Evolutionary conservation across 2,113 vertebrate species (phyloP).

Genomic region (Chloropsis cyanopogon): DNA sequence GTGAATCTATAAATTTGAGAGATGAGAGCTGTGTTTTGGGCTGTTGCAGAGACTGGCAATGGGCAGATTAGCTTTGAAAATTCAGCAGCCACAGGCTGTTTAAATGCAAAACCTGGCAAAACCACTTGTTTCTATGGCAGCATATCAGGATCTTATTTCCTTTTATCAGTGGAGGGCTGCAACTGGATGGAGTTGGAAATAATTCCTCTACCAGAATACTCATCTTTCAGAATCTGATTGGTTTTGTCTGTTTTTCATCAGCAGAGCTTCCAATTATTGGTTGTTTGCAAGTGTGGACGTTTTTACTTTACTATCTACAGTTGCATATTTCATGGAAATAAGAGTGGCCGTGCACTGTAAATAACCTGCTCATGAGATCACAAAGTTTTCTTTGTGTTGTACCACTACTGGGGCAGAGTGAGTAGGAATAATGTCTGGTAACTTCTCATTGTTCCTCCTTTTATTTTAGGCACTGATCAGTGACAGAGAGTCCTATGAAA

Average conservation of each 20-base stretch:
- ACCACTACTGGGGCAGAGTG: not conserved
- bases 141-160: not conserved
- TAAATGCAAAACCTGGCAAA: constrained; percentile 36
- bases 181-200: not conserved
- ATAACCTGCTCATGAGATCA: not conserved
- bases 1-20: not conserved
- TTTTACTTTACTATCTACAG: not conserved
- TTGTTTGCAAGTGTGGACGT: not conserved
- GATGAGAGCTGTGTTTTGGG: not conserved
- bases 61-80: constrained; percentile 21
- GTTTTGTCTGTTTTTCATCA: not conserved
- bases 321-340: not conserved
- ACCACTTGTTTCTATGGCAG: not conserved
- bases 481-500: not conserved
- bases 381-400: not conserved
- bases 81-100: constrained; percentile 5
- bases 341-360: not conserved
- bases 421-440: not conserved
- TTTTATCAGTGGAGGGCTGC: not conserved
- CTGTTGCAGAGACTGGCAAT: not conserved
- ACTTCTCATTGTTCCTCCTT: not conserved
- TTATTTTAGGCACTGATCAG: not conserved
- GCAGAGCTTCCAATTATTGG: not conserved
- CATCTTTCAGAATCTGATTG: not conserved
- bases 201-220: not conserved